Percentiles rank a stretch among this genome's conserved stretches.
These are phyloP conservation scores for Synergus umbraculus DNA, from an alignment of 2,888 invertebrate species.

Conservation along the genomic window DNA sequence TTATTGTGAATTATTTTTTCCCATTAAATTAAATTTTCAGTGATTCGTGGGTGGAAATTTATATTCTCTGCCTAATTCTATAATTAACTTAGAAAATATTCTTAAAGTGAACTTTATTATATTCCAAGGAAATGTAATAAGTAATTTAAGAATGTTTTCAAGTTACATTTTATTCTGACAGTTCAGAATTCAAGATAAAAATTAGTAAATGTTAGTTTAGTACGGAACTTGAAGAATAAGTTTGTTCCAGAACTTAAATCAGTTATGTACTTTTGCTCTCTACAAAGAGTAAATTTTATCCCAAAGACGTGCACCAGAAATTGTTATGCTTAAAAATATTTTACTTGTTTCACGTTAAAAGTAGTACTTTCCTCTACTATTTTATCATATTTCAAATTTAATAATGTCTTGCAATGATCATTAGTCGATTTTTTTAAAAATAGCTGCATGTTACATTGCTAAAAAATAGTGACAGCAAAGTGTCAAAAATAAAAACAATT, in stretches of 20 bases:
- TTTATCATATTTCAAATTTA: no score
- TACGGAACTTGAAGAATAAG: neutral
- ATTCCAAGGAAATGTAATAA: neutral
- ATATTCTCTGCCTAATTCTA: neutral
- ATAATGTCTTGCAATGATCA: no score
- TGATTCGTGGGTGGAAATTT: neutral
- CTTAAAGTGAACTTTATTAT: neutral
- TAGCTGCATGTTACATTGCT: no score
- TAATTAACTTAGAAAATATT: neutral
- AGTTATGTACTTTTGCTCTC: neutral
- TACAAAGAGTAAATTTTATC: slow-evolving; percentile 1
- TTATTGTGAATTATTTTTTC: neutral
- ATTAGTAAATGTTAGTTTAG: neutral
- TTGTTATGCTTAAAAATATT: neutral
- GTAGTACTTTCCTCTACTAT: neutral
- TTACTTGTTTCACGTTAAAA: neutral
- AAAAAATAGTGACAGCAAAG: no score
- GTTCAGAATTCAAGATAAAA: neutral
- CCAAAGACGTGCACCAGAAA: neutral
- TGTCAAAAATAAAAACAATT: no score
- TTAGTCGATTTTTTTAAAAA: no score
- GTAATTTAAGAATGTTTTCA: no score
- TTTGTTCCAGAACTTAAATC: neutral
- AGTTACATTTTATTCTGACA: neutral
- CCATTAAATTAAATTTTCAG: neutral